These are phyloP conservation scores for Ypsolopha sequella DNA, from an alignment of 2,888 invertebrate species.

Conservation along the genomic window DNA sequence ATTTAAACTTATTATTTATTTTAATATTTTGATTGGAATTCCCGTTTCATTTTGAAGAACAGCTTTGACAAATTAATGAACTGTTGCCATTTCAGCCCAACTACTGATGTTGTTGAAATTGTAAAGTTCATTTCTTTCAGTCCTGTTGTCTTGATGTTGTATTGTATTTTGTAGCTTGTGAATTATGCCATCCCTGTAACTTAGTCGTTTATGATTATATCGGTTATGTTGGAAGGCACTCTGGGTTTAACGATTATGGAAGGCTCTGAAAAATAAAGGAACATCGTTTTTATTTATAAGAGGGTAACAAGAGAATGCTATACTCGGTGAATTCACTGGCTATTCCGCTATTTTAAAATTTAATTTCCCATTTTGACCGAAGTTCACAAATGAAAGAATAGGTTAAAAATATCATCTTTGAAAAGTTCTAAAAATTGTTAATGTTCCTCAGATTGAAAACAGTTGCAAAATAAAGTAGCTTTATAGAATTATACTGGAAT, in stretches of 20 bases:
- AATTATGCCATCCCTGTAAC: conserved; percentile 9
- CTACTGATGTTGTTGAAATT: not conserved
- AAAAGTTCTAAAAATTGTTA: too few relatives aligned
- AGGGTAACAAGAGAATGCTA: too few relatives aligned
- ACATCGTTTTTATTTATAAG: too few relatives aligned
- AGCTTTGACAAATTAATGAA: not conserved
- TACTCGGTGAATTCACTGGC: too few relatives aligned
- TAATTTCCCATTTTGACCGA: too few relatives aligned
- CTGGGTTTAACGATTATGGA: not conserved
- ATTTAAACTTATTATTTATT: not conserved
- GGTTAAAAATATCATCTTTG: too few relatives aligned
- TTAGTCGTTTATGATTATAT: not conserved
- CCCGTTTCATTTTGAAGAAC: not conserved
- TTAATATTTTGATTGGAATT: not conserved
- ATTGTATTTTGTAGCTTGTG: conserved; percentile 8
- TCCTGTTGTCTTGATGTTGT: conserved; percentile 5
- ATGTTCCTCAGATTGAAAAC: too few relatives aligned
- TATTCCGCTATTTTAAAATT: too few relatives aligned
- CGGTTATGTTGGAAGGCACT: not conserved
- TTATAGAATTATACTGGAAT: too few relatives aligned
- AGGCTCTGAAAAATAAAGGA: too few relatives aligned
- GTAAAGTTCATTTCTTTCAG: not conserved
- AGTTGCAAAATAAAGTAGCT: too few relatives aligned
- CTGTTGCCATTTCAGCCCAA: not conserved
- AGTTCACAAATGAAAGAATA: too few relatives aligned